Evolutionary conservation across 2,113 vertebrate species (phyloP).

Genomic region (Myanophis thanlyinensis): DNA sequence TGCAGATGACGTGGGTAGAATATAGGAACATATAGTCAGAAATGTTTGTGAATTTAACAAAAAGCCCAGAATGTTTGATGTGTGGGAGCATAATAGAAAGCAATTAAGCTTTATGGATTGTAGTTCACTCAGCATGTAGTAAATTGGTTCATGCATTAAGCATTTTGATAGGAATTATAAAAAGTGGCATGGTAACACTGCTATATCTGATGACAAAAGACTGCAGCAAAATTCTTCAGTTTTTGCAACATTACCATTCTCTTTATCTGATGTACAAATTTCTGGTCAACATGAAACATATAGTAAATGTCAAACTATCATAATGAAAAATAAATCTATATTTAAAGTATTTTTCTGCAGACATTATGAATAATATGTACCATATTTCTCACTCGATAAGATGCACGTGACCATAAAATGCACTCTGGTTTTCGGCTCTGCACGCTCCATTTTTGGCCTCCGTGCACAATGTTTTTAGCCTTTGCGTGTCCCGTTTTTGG

Average conservation of each 20-base stretch:
- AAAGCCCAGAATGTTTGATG: not conserved
- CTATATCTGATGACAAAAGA: not conserved
- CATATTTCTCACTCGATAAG: no score
- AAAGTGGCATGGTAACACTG: not conserved
- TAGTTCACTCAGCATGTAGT: not conserved
- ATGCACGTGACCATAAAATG: no score
- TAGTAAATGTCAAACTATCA: not conserved
- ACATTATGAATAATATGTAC: not conserved
- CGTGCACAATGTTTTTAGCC: no score
- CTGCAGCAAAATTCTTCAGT: not conserved
- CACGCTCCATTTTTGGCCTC: no score
- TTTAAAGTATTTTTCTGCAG: not conserved
- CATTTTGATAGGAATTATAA: not conserved
- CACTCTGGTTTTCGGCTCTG: no score
- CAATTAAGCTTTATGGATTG: not conserved
- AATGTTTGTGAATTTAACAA: not conserved
- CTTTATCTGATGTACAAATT: not conserved
- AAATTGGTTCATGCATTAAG: not conserved
- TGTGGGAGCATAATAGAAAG: not conserved
- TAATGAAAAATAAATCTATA: not conserved
- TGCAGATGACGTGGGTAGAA: not conserved
- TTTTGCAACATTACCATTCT: not conserved
- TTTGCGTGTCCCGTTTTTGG: no score
- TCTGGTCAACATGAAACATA: not conserved
- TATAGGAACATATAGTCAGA: not conserved